Conservation (phyloP, 1,140 invertebrate species). For the Hypothenemus hampei region DNA sequence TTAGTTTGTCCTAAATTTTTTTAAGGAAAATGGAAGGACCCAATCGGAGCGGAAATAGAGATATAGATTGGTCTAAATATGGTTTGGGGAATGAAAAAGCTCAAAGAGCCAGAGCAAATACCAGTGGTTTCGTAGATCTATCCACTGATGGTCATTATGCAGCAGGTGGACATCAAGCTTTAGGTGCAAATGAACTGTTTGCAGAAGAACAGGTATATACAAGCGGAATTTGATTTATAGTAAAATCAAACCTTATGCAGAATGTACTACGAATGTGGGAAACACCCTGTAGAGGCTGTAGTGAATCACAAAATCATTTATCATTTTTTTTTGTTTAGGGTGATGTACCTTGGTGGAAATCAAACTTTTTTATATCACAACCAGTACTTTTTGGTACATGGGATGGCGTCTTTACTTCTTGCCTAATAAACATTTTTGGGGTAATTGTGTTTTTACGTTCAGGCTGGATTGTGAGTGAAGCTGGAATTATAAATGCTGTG, state of each 20-base stretch:
- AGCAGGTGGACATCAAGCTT: slow-evolving; percentile 73
- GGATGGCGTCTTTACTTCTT: slow-evolving; percentile 95
- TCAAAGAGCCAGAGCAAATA: slow-evolving; percentile 49
- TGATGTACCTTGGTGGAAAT: slow-evolving; percentile 84
- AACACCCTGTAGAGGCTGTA: neutral
- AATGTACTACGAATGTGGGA: no score
- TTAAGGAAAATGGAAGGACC: slow-evolving; percentile 18
- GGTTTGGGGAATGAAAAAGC: slow-evolving; percentile 49
- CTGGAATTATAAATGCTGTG: slow-evolving; percentile 82
- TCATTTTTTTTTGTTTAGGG: slow-evolving; percentile 49
- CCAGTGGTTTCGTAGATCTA: slow-evolving; percentile 63
- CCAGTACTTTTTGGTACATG: slow-evolving; percentile 94
- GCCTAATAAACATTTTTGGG: slow-evolving; percentile 94
- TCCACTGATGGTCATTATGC: slow-evolving; percentile 60
- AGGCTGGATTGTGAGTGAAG: slow-evolving; percentile 95
- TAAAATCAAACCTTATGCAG: no score
- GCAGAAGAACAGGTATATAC: slow-evolving; percentile 74
- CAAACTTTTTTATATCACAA: slow-evolving; percentile 88
- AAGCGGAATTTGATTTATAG: no score
- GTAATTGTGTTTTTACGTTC: slow-evolving; percentile 94
- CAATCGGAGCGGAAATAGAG: slow-evolving; percentile 28
- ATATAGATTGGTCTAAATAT: slow-evolving; percentile 55
- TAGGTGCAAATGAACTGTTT: slow-evolving; percentile 81
- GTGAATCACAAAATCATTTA: neutral
- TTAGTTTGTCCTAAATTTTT: no score